A percentile compares a stretch with the other conserved stretches of the same genome.
phyloP scores from a whole-genome alignment of 2,888 invertebrate genomes.

The Archaeoteleia sp. region DNA sequence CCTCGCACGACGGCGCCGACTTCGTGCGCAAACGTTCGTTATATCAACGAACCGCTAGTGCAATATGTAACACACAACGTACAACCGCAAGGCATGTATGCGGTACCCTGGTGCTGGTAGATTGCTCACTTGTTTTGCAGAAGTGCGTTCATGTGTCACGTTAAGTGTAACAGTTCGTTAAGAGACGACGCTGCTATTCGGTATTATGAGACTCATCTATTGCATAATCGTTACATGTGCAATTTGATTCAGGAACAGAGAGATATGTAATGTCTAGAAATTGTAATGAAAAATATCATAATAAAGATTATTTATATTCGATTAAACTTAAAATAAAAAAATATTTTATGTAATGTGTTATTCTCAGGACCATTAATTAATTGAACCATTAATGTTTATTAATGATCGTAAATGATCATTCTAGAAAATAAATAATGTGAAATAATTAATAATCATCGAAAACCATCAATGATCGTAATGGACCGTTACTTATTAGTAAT shows the following conservation, averaged over 20 bases:
- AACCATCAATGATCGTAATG: no score
- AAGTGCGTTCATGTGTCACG: conserved; percentile 35
- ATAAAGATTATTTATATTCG: no score
- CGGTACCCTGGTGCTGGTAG: background rate
- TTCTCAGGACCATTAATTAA: no score
- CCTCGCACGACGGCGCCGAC: conserved; percentile 43
- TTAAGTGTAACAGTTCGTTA: conserved; percentile 27
- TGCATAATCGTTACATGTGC: conserved; percentile 25
- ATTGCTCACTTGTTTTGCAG: background rate
- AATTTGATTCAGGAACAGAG: no score
- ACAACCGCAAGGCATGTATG: conserved; percentile 2
- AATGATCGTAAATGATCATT: no score
- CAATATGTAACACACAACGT: conserved; percentile 3
- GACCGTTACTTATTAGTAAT: no score
- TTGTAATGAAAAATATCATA: conserved; percentile 9
- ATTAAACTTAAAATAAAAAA: no score
- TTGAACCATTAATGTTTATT: no score
- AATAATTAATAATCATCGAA: no score
- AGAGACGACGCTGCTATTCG: conserved; percentile 11
- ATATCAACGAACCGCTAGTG: conserved; percentile 24
- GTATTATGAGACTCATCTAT: conserved; percentile 18
- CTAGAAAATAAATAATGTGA: no score
- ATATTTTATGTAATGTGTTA: no score
- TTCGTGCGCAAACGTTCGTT: conserved; percentile 19
- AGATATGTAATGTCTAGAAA: no score